Conservation (phyloP, 2,888 invertebrate species). For the Troides helena region DNA sequence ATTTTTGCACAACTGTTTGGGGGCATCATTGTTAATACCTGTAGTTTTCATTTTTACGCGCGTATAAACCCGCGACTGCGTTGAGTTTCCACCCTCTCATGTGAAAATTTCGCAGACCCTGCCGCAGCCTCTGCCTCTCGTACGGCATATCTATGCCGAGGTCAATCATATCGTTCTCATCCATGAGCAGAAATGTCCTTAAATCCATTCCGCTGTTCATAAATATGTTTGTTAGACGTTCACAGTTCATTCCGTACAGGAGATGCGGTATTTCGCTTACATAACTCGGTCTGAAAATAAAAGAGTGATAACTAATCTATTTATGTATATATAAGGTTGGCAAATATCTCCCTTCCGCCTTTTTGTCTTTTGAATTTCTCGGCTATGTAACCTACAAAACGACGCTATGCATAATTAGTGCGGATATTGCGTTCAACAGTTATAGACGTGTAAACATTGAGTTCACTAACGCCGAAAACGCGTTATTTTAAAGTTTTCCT, state of each 20-base stretch:
- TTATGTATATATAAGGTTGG: too few relatives aligned
- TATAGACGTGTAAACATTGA: too few relatives aligned
- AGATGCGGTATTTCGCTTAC: constrained; percentile 76
- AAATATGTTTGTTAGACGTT: constrained; percentile 69
- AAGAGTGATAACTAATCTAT: background rate
- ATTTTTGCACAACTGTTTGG: too few relatives aligned
- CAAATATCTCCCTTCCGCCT: too few relatives aligned
- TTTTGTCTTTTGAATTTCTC: too few relatives aligned
- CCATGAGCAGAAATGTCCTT: constrained; percentile 77
- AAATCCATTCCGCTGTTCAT: constrained; percentile 73
- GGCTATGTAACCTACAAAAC: too few relatives aligned
- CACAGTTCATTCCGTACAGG: constrained; percentile 81
- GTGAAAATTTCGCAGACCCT: constrained; percentile 81
- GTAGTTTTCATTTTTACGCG: constrained; percentile 62
- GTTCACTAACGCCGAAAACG: too few relatives aligned
- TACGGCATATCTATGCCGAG: constrained; percentile 81
- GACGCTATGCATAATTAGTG: too few relatives aligned
- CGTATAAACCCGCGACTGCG: constrained; percentile 66
- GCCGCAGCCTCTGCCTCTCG: constrained; percentile 78
- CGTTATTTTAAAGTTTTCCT: too few relatives aligned
- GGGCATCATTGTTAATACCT: constrained; percentile 41
- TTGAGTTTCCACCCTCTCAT: constrained; percentile 76
- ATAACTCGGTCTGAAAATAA: constrained; percentile 69
- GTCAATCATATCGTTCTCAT: constrained; percentile 77
- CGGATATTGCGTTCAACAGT: too few relatives aligned